Base-by-base conservation (phyloP, 2,113 vertebrate genomes). In the Strigops habroptila region DNA sequence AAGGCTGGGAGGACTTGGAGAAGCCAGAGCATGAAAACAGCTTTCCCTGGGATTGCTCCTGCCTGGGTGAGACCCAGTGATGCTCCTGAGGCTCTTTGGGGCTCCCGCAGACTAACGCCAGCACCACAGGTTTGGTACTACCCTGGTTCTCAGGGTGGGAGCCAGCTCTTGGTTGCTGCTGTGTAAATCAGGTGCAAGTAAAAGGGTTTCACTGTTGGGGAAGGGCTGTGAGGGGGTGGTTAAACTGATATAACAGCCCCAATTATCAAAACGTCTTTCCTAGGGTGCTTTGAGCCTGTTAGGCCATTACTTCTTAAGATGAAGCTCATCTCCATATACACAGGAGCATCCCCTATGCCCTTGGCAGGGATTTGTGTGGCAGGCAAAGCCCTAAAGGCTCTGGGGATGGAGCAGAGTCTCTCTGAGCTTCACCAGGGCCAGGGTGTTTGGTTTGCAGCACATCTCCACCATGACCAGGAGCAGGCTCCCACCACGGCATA, bases 401-500 rank as follows among this genome's bases (percentile, higher is more conserved):
- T 71, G 33, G 7, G 21, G 19, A 35, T 8, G 7, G 70, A 75
- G 53, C 21, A 74, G 28, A 3, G 10, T 18, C 16, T 11, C 55
- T 31, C 6, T 2, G 13, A 49, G 39, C 21, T 14, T 24, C 55
- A 4, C 17, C 7, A 24, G 28, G 39, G 28, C 31, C 52, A n/a
- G 41, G 69, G 31, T 75, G 27, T 6, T 27, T 31, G 53, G 8
- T 53, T 27, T 9, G 28, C 49, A 63, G 64, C 1, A 0, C 22
- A 48, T n/a, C 52, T 39, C 17, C n/a, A 3, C 15, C 3, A 2
- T 1, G 17, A 52, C 28, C 0, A 0, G 1, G 30, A 37, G 57
- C 35, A 14, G 43, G 30, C 59, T 91, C 71, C 23, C 79, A 37
- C 31, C 4, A 0, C 0, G 10, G 69, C 1, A 0, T 12, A 23